Evolutionary conservation across 2,888 invertebrate genomes (phyloP).

Genomic region (Leucozona laternaria): DNA sequence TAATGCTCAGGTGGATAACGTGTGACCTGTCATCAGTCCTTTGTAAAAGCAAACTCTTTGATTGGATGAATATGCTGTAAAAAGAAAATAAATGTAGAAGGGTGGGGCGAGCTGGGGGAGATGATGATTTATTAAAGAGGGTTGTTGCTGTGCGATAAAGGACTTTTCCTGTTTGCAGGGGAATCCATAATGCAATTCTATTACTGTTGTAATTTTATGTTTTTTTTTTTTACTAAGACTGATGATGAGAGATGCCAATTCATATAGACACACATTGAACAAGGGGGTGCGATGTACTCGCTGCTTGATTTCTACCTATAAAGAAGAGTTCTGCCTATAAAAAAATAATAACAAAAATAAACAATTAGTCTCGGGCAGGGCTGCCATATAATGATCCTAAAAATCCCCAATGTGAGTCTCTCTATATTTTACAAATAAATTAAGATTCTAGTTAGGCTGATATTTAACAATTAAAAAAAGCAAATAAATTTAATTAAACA

Average conservation of each 20-base stretch:
- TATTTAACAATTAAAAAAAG: slow-evolving; percentile 31
- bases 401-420: slow-evolving; percentile 47
- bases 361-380: slow-evolving; percentile 28
- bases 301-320: slow-evolving; percentile 20
- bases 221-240: slow-evolving; percentile 62
- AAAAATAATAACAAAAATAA: background rate
- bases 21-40: slow-evolving; percentile 68
- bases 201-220: slow-evolving; percentile 50
- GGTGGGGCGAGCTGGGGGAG: background rate
- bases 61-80: background rate
- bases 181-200: slow-evolving; percentile 19
- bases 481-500: slow-evolving; percentile 37
- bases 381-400: slow-evolving; percentile 31
- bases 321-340: background rate
- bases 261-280: background rate
- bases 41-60: slow-evolving; percentile 59
- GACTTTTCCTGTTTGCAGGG: slow-evolving; percentile 26
- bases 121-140: slow-evolving; percentile 58
- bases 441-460: slow-evolving; percentile 70
- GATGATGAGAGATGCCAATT: slow-evolving; percentile 64
- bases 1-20: slow-evolving; percentile 76
- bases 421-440: slow-evolving; percentile 36
- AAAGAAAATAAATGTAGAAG: background rate
- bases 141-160: slow-evolving; percentile 50
- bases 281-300: background rate